Percentiles rank a stretch among this genome's conserved stretches.
Evolutionary conservation across 2,797 vertebrate genomes (phyloP).

Genomic region (Choloepus didactylus): DNA sequence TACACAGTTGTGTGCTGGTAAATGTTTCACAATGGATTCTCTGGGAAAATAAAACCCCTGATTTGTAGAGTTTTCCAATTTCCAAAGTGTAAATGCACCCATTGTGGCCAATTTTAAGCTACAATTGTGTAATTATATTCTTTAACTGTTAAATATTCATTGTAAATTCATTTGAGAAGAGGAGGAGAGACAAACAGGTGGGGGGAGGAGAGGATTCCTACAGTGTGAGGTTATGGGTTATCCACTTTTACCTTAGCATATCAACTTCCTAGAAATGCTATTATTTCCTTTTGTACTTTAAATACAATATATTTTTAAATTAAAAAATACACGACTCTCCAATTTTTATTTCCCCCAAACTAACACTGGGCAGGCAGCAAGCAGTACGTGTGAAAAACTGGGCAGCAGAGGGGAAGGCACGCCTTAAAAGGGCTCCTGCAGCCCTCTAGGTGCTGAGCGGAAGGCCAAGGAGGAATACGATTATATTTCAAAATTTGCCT

Average conservation of each 20-base stretch:
- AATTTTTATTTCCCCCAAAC: neutral
- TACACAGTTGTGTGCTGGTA: neutral
- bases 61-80: neutral
- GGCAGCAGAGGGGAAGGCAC: neutral
- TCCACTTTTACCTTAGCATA: neutral
- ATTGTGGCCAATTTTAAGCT: too few relatives aligned
- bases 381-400: too few relatives aligned
- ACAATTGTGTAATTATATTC: neutral
- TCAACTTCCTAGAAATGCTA: neutral
- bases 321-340: neutral
- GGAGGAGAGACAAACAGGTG: neutral
- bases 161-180: neutral
- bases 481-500: neutral
- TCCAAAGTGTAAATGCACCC: constrained; percentile 16
- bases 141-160: neutral
- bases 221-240: neutral
- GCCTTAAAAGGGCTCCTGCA: neutral
- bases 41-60: constrained; percentile 22
- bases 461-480: neutral
- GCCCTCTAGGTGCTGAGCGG: neutral
- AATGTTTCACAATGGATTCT: neutral
- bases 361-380: neutral
- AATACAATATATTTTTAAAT: constrained; percentile 18
- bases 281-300: neutral
- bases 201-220: neutral